A percentile compares a stretch with the other conserved stretches of the same genome.
Conservation (phyloP, 2,113 vertebrate genomes). For the Spheniscus mendiculus region DNA sequence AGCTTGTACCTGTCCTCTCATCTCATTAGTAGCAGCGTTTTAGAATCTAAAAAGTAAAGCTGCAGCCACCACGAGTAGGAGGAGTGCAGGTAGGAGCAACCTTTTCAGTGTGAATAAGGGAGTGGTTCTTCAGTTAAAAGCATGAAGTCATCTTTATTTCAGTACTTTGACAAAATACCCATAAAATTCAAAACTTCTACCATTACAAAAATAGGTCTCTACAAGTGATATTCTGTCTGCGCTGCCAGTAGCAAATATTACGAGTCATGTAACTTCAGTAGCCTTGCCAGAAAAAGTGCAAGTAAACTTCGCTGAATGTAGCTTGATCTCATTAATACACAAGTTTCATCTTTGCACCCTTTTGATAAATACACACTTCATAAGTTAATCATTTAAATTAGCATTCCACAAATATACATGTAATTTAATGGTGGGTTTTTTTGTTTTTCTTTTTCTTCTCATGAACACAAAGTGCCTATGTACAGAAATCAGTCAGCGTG, state of each 20-base stretch:
- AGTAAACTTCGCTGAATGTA: slow-evolving; percentile 77
- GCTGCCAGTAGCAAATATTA: slow-evolving; percentile 83
- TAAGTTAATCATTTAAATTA: slow-evolving; percentile 99
- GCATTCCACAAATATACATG: slow-evolving; percentile 95
- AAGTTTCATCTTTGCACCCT: slow-evolving; percentile 76
- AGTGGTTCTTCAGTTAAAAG: slow-evolving; percentile 73
- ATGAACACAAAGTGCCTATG: slow-evolving; percentile 81
- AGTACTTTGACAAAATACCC: slow-evolving; percentile 98
- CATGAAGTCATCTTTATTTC: slow-evolving; percentile 93
- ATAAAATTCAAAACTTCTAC: slow-evolving; percentile 96
- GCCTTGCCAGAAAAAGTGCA: slow-evolving; percentile 80
- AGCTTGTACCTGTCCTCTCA: background rate
- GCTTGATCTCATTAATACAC: slow-evolving; percentile 63
- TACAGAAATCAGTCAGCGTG: slow-evolving; percentile 77
- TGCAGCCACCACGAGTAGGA: background rate
- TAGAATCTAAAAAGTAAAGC: background rate
- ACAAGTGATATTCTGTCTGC: slow-evolving; percentile 88
- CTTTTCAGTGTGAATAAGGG: background rate
- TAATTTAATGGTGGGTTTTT: slow-evolving; percentile 60
- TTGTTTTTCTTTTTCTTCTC: background rate
- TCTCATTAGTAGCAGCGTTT: fast-evolving
- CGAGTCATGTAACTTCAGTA: slow-evolving; percentile 85
- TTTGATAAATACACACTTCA: slow-evolving; percentile 85
- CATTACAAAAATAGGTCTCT: slow-evolving; percentile 99
- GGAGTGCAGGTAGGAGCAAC: background rate